phyloP scores from a whole-genome alignment of 2,888 invertebrate species.

The Lepidochitona cinerea region DNA sequence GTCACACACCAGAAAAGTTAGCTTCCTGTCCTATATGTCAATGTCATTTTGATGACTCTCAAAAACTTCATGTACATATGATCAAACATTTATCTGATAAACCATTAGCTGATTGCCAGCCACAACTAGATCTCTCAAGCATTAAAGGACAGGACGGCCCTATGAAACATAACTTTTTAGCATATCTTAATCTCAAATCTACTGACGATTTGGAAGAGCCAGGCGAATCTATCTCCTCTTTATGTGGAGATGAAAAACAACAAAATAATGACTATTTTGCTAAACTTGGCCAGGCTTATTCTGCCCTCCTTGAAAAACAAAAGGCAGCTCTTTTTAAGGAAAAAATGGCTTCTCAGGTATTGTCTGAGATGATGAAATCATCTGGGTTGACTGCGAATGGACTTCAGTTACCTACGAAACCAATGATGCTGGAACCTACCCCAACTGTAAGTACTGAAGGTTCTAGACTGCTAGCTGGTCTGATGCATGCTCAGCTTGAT shows the following conservation, averaged over 20 bases:
- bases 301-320: background rate
- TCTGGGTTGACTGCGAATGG: too few species aligned
- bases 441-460: background rate
- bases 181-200: slow-evolving; percentile 79
- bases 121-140: slow-evolving; percentile 67
- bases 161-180: slow-evolving; percentile 83
- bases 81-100: slow-evolving; percentile 56
- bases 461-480: slow-evolving; percentile 1
- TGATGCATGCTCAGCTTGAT: slow-evolving; percentile 2
- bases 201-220: slow-evolving; percentile 54
- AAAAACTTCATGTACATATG: slow-evolving; percentile 59
- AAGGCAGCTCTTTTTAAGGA: background rate
- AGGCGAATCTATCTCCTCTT: slow-evolving; percentile 68
- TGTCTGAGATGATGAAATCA: background rate
- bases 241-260: slow-evolving; percentile 2
- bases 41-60: slow-evolving; percentile 78
- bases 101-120: slow-evolving; percentile 62
- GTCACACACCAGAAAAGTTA: slow-evolving; percentile 55
- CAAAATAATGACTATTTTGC: slow-evolving; percentile 54
- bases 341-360: background rate
- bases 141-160: slow-evolving; percentile 34
- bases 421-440: background rate
- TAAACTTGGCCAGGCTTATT: slow-evolving; percentile 41
- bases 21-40: slow-evolving; percentile 65
- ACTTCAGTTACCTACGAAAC: background rate